phyloP scores from a whole-genome alignment of 2,888 invertebrate genomes.

The Microchrysa polita region DNA sequence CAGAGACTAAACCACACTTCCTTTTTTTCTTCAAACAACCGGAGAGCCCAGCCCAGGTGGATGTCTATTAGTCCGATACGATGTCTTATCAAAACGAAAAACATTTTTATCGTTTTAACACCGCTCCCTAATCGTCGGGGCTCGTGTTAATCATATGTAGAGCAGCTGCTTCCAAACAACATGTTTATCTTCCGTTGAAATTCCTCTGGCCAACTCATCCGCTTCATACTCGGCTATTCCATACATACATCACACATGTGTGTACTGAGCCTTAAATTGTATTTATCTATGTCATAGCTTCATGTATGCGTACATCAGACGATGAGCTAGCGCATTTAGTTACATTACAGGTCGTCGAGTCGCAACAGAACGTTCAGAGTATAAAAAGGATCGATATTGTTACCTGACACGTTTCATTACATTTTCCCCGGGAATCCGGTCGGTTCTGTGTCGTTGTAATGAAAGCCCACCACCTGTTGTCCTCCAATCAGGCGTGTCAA shows the following conservation, averaged over 20 bases:
- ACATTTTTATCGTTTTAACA: too few species aligned
- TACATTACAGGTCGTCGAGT: not conserved
- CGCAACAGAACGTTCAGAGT: not conserved
- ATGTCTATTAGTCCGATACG: too few species aligned
- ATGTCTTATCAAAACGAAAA: too few species aligned
- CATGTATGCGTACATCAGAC: too few species aligned
- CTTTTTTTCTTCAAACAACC: too few species aligned
- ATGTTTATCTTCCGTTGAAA: slow-evolving; percentile 2
- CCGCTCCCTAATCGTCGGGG: too few species aligned
- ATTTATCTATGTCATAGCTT: not conserved
- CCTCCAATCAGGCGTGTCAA: slow-evolving; percentile 35
- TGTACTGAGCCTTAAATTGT: not conserved
- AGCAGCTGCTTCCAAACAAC: not conserved
- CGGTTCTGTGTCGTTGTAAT: slow-evolving; percentile 1
- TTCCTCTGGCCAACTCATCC: not conserved
- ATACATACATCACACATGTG: slow-evolving; percentile 8
- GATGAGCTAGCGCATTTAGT: too few species aligned
- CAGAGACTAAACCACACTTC: too few species aligned
- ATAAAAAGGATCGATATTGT: slow-evolving; percentile 18
- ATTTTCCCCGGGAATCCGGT: slow-evolving; percentile 37
- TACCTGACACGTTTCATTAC: slow-evolving; percentile 41
- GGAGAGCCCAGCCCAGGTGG: too few species aligned
- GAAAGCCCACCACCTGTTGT: slow-evolving; percentile 38
- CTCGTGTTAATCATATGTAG: not conserved
- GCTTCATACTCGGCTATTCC: not conserved